These are phyloP conservation scores for Sorex fumeus DNA, from an alignment of 2,113 vertebrate species.

Conservation along the genomic window DNA sequence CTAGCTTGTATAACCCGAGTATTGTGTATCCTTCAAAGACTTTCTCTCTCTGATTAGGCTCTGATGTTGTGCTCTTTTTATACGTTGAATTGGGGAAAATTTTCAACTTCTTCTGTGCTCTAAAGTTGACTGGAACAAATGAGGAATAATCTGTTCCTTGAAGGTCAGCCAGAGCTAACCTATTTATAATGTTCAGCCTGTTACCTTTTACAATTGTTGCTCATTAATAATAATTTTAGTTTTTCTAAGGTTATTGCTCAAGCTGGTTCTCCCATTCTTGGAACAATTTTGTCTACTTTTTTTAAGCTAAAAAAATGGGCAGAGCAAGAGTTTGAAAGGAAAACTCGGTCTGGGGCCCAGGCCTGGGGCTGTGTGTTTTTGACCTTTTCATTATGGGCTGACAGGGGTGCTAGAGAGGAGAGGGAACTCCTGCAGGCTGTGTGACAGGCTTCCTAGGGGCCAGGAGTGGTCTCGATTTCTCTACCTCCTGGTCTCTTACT, in stretches of 20 bases:
- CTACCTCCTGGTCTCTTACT: no score
- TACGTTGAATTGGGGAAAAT: constrained; percentile 27
- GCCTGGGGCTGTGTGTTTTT: no score
- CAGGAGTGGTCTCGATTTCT: no score
- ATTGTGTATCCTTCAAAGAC: constrained; percentile 26
- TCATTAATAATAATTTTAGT: not conserved
- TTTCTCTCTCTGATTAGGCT: not conserved
- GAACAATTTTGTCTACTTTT: constrained; percentile 13
- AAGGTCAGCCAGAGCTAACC: not conserved
- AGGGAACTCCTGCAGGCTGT: no score
- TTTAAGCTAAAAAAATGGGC: not conserved
- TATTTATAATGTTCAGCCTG: constrained; percentile 23
- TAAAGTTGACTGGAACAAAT: constrained; percentile 33
- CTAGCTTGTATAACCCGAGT: constrained; percentile 6
- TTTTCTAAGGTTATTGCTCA: constrained; percentile 7
- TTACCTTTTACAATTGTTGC: constrained; percentile 41
- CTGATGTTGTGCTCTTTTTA: constrained; percentile 1
- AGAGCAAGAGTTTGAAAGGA: not conserved
- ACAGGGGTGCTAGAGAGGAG: no score
- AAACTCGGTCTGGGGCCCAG: not conserved
- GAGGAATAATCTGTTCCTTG: not conserved
- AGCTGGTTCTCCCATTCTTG: constrained; percentile 34
- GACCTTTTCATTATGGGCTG: no score
- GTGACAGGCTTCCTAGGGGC: no score
- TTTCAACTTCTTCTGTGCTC: not conserved